Conservation (phyloP, 2,113 vertebrate genomes). For the Suncus etruscus region DNA sequence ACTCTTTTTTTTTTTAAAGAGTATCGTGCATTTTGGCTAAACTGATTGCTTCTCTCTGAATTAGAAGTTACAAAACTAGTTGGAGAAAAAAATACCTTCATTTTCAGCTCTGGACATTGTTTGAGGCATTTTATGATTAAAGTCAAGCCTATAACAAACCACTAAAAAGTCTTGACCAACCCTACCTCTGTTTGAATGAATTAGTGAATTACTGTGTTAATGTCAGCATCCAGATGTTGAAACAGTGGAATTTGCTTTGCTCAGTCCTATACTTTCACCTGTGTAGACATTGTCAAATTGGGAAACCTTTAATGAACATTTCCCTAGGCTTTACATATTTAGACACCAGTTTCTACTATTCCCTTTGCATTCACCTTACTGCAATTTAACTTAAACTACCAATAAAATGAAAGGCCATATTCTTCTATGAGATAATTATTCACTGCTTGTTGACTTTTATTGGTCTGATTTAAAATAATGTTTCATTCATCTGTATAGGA, state of each 20-base stretch:
- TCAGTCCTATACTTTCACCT: not conserved
- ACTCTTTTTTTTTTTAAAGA: not conserved
- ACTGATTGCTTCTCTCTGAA: not conserved
- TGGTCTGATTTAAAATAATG: not conserved
- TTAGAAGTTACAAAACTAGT: not conserved
- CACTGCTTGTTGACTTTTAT: not conserved
- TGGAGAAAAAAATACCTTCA: not conserved
- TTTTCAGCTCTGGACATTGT: not conserved
- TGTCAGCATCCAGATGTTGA: not conserved
- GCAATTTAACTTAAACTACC: not conserved
- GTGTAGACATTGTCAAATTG: not conserved
- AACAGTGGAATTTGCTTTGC: slow-evolving; percentile 4
- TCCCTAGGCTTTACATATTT: not conserved
- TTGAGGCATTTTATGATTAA: not conserved
- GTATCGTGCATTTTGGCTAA: not conserved
- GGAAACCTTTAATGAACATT: not conserved
- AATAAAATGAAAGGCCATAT: not conserved
- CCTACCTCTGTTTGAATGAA: not conserved
- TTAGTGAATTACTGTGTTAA: not conserved
- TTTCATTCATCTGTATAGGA: not conserved
- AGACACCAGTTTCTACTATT: not conserved
- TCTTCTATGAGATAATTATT: not conserved
- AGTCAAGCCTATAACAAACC: not conserved
- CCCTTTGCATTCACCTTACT: not conserved
- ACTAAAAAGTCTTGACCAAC: not conserved